Evolutionary conservation across 2,113 vertebrate genomes (phyloP), one percentile per base, ranked within the genome.

Genomic region (Melanerpes formicivorus): DNA sequence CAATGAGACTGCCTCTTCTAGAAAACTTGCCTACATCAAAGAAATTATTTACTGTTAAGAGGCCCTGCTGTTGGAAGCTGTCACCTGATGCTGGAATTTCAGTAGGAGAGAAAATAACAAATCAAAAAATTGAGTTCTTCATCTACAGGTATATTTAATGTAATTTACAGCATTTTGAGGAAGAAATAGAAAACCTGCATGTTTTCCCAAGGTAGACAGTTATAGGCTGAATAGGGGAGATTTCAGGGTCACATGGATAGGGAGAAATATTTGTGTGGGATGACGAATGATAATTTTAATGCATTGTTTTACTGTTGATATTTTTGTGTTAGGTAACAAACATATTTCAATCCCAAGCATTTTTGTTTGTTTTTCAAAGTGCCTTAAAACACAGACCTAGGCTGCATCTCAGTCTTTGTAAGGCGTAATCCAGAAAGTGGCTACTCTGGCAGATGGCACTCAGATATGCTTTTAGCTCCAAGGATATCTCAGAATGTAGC

Each of bases 111-210:
- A 70, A 80, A 70, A 52, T 2, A 32, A 69, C n/a, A 67, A 48
- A 6, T 8, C n/a, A 75, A 50, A 73, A 40, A 12, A 12, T 0
- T 0, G 25, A 56, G 7, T 27, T 90, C 18, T 88, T 67, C 1
- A 34, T 81, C 40, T 91, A 21, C 40, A 62, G 34, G 14, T 60
- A 12, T 58, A 5, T 69, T 88, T 56, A 58, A 29, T 13, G 7
- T 30, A 27, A 32, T 46, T 76, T 34, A 27, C 14, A 30, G 8
- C 14, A 6, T 65, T 90, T 84, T 15, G 29, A 34, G 26, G 50
- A 58, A 37, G 67, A 91, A 90, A 52, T 7, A 52, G 52, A 40
- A 80, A 80, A 59, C 17, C 19, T 55, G 2, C 4, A 5, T 18
- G 5, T 50, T 81, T 86, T 88, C 78, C 26, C 29, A 63, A 6